These are phyloP conservation scores for Hydropotes inermis DNA, from an alignment of 2,113 vertebrate species.

Conservation along the genomic window DNA sequence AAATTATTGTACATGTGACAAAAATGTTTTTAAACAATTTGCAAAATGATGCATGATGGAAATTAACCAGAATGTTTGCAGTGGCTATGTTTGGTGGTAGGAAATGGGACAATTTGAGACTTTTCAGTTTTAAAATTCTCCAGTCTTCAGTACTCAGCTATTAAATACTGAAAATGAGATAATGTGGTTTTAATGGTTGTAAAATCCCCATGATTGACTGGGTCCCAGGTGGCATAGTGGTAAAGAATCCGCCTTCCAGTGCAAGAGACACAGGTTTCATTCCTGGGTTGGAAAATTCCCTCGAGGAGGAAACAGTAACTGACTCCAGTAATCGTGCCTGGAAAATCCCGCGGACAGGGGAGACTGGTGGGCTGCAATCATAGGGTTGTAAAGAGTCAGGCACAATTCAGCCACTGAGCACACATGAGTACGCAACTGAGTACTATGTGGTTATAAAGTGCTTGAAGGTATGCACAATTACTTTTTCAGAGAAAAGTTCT, in stretches of 20 bases:
- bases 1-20: neutral
- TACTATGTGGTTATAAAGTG: neutral
- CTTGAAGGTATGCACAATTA: neutral
- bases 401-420: neutral
- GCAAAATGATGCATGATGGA: neutral
- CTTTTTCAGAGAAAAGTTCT: neutral
- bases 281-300: neutral
- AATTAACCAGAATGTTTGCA: neutral
- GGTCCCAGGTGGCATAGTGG: neutral
- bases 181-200: neutral
- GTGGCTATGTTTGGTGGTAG: neutral
- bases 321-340: neutral
- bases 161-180: constrained; percentile 1
- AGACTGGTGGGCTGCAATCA: neutral
- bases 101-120: neutral
- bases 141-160: neutral
- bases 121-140: neutral
- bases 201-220: neutral
- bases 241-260: neutral
- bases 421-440: fast-evolving
- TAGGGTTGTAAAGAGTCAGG: neutral
- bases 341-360: neutral
- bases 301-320: neutral
- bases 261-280: neutral
- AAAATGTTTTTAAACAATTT: neutral